Evolutionary conservation across 2,888 invertebrate species (phyloP).

Genomic region (Hemistola chrysoprasaria): DNA sequence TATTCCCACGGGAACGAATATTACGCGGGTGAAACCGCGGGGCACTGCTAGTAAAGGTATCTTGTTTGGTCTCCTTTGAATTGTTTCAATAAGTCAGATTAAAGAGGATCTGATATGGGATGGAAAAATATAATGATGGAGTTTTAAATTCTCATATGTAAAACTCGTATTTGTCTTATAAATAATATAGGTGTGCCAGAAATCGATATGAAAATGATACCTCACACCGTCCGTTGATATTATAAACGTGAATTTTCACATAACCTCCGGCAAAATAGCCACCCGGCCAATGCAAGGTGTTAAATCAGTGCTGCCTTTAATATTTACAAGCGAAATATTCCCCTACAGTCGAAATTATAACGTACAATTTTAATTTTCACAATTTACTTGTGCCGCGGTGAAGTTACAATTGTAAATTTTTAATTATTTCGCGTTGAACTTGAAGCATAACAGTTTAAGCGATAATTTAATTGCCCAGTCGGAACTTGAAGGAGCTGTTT

Average conservation of each 20-base stretch:
- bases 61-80: no score
- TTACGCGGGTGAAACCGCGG: no score
- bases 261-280: conserved; percentile 52
- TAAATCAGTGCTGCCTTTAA: conserved; percentile 58
- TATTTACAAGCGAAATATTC: conserved; percentile 53
- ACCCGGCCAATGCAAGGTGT: conserved; percentile 56
- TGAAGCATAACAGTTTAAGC: conserved; percentile 30
- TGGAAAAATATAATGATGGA: no score
- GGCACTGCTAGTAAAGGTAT: no score
- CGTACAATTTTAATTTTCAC: conserved; percentile 50
- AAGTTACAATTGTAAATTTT: conserved; percentile 40
- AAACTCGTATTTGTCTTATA: no score
- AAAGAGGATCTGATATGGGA: no score
- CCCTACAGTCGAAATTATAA: conserved; percentile 45
- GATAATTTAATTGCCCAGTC: conserved; percentile 30
- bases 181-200: neutral
- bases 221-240: conserved; percentile 25
- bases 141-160: no score
- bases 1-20: no score
- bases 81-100: no score
- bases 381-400: conserved; percentile 36
- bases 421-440: conserved; percentile 38
- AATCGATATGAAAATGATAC: conserved; percentile 13
- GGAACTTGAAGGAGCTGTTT: conserved; percentile 24
- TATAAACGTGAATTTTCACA: conserved; percentile 38